These are phyloP conservation scores for Pithecia hirsuta DNA, from an alignment of 2,797 vertebrate genomes.

Conservation along the genomic window DNA sequence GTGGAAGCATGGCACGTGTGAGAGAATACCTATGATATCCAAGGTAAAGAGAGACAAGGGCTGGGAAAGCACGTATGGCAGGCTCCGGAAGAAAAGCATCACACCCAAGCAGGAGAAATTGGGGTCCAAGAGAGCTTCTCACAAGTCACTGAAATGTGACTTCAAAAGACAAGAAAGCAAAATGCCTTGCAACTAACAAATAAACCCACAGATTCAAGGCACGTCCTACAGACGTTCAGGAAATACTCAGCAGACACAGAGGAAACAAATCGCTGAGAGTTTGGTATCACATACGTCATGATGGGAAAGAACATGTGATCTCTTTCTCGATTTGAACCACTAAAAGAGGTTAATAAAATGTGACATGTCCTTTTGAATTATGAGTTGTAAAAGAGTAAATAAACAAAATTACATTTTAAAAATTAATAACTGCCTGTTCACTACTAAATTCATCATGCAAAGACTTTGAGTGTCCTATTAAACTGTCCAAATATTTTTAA, in stretches of 20 bases:
- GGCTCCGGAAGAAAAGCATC: background rate
- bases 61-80: background rate
- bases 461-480: background rate
- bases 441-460: background rate
- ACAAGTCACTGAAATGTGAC: background rate
- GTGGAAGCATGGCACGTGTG: slow-evolving; percentile 50
- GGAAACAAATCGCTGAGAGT: background rate
- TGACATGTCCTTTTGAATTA: background rate
- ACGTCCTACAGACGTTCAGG: background rate
- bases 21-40: slow-evolving; percentile 49
- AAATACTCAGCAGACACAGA: background rate
- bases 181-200: background rate
- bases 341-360: background rate
- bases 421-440: background rate
- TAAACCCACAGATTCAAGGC: background rate
- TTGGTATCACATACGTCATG: background rate
- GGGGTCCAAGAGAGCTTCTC: background rate
- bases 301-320: background rate
- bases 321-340: background rate
- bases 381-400: background rate
- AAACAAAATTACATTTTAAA: background rate
- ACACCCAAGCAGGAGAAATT: background rate
- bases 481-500: slow-evolving; percentile 11
- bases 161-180: background rate
- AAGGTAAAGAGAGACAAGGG: slow-evolving; percentile 65